Base-by-base conservation (phyloP, 1,140 invertebrate species). In the Nasonia vitripennis region DNA sequence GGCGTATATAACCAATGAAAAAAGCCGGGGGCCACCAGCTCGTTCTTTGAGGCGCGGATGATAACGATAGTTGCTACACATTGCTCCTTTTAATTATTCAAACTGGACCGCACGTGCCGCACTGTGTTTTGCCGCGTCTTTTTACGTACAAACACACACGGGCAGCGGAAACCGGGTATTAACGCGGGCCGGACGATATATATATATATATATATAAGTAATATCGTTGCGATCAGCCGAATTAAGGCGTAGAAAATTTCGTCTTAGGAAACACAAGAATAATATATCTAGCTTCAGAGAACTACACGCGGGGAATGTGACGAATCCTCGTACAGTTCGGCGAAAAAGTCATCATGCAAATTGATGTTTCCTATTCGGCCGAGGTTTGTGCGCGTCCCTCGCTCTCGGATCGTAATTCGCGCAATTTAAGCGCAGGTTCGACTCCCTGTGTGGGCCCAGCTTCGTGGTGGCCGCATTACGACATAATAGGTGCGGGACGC, bases 11-110 rank as follows among this genome's bases (percentile, higher is more conserved):
- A 27, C 86, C 79, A 87, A 88, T 88, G 27, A 70, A 80, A 85
- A 85, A 81, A 67, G 87, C 71, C 67, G 73, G 41, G 34, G 37
- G 48, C 20, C 81, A 87, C 83, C 78, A 31, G 11, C 48, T 74
- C 73, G 68, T 84, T 79, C 83, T 78, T 45, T 45, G 17, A 27
- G 27, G 6, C 1, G 20, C 6, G 6, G 55, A 62, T n/a, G 20
- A 62, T 62, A 14, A n/a, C 89, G 87, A 81, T 77, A 86, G 87
- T 88, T 86, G 86, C 89, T 89, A 87, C 87, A 89, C 86, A 75
- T 67, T 75, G 75, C 20, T 48, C 20, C 2, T 51, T 75, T 78
- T 87, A 68, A 85, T 87, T 67, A 51, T 87, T 87, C 85, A 83
- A 88, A 86, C 78, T 86, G 41, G 62, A 81, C 20, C 67, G 84